Evolutionary conservation across 2,113 vertebrate genomes (phyloP).

Genomic region (Prunella fulvescens): DNA sequence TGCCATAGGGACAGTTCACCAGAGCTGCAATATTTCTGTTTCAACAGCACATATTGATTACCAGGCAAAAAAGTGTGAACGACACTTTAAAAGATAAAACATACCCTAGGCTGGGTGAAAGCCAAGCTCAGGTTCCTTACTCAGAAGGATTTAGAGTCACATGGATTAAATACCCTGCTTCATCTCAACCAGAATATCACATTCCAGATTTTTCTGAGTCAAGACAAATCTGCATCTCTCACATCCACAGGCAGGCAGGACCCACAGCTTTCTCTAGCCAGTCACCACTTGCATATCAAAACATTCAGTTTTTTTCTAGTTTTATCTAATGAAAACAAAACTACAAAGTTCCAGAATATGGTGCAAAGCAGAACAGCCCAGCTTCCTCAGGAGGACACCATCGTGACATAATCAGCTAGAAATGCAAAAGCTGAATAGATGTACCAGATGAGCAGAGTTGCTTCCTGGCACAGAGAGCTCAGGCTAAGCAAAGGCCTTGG

Average conservation of each 20-base stretch:
- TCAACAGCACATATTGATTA: not conserved
- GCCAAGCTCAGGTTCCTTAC: not conserved
- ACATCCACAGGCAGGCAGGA: not conserved
- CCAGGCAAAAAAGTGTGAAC: not conserved
- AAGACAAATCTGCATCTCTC: not conserved
- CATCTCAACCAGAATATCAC: not conserved
- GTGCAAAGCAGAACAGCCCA: not conserved
- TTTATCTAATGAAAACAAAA: not conserved
- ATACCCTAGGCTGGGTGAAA: not conserved
- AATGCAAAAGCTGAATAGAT: not conserved
- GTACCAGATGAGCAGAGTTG: not conserved
- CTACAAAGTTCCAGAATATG: not conserved
- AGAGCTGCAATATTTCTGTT: not conserved
- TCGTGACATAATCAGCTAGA: not conserved
- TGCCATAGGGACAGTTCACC: not conserved
- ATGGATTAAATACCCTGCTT: not conserved
- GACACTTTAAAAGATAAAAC: not conserved
- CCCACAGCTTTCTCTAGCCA: not conserved
- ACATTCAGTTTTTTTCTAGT: accelerated
- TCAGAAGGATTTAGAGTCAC: not conserved
- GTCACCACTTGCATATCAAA: not conserved
- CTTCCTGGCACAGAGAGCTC: not conserved
- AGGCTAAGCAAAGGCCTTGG: not conserved
- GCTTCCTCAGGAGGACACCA: not conserved
- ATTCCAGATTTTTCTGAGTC: not conserved